These are phyloP conservation scores for Chaetodon trifascialis DNA, from an alignment of 2,113 vertebrate genomes.

Conservation along the genomic window DNA sequence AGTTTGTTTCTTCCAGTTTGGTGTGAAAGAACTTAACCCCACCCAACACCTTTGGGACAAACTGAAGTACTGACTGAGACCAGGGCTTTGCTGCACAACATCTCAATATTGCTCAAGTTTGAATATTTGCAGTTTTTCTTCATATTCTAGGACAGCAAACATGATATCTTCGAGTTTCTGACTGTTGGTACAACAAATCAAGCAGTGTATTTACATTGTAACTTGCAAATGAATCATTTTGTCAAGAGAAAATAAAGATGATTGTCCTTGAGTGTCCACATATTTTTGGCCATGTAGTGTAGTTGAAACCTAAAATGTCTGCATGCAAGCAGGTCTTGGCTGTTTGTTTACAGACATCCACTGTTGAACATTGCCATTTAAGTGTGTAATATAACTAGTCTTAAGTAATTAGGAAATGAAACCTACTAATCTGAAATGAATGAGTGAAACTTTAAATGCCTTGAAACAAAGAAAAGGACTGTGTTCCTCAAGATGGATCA, in stretches of 20 bases:
- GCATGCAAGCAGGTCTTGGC: not conserved
- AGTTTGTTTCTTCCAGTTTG: not conserved
- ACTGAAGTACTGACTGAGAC: not conserved
- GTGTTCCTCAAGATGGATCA: not conserved
- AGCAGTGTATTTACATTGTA: no score
- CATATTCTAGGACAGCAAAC: no score
- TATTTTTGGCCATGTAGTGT: not conserved
- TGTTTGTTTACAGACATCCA: no score
- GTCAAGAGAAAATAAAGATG: not conserved
- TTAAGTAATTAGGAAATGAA: conserved; percentile 6
- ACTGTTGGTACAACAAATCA: no score
- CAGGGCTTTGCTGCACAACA: not conserved
- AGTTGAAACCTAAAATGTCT: not conserved
- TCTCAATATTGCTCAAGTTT: not conserved
- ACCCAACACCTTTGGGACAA: accelerated
- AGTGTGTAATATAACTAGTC: conserved; percentile 32
- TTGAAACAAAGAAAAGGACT: not conserved
- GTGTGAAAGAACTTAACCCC: not conserved
- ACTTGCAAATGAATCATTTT: no score
- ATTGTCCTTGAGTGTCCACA: not conserved
- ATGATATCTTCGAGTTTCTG: no score
- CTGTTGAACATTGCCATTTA: not conserved
- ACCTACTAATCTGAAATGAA: not conserved
- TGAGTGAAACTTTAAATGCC: not conserved
- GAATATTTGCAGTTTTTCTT: no score